A percentile compares a stretch with the other conserved stretches of the same genome.
phyloP scores from a whole-genome alignment of 2,888 invertebrate genomes.

The Lumbricus terrestris region DNA sequence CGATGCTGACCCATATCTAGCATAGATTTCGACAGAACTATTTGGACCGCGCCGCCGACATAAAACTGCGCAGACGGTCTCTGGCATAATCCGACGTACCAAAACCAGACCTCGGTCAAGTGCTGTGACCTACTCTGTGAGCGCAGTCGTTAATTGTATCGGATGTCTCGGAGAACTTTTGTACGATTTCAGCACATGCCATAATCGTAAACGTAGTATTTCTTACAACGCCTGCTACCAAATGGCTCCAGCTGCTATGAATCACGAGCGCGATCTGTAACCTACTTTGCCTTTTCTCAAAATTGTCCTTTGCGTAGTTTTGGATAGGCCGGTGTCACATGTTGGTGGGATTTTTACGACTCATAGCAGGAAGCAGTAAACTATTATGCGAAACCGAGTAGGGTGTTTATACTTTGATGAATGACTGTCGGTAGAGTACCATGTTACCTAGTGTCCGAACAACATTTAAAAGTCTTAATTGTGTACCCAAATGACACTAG shows the following conservation, averaged over 20 bases:
- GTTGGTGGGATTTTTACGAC: neutral
- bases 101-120: constrained; percentile 3
- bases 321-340: neutral
- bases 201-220: neutral
- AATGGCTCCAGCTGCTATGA: neutral
- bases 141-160: neutral
- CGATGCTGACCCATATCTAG: constrained; percentile 3
- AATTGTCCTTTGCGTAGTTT: neutral
- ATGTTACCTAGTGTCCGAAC: neutral
- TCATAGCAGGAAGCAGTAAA: too few relatives aligned
- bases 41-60: neutral
- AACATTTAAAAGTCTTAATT: too few relatives aligned
- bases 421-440: neutral
- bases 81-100: neutral
- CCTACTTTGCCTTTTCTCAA: neutral
- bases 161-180: neutral
- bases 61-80: constrained; percentile 3
- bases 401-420: neutral
- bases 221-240: neutral
- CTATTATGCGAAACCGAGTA: neutral
- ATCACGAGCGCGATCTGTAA: neutral
- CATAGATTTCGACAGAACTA: constrained; percentile 11
- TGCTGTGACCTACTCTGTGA: neutral
- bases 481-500: too few relatives aligned
- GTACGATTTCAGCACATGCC: neutral